These are phyloP conservation scores for Melangyna quadrimaculata DNA, from an alignment of 2,888 invertebrate species.

Conservation along the genomic window DNA sequence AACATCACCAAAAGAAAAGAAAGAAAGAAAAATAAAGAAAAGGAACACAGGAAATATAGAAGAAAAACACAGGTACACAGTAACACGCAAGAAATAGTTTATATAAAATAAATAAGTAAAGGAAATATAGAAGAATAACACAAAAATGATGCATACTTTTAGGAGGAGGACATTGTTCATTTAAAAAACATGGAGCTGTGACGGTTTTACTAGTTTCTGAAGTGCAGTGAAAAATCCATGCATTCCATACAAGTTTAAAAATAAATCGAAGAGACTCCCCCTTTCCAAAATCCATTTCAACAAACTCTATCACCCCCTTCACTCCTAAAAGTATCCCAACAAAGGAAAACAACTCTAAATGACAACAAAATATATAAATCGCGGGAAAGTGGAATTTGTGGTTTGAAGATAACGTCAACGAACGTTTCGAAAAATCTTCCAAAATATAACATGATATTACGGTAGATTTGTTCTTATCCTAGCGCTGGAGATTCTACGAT, in stretches of 20 bases:
- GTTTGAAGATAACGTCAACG: conserved; percentile 58
- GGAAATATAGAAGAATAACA: conserved; percentile 29
- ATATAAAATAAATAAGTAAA: conserved; percentile 26
- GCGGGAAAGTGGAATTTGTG: conserved; percentile 58
- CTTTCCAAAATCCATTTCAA: neutral
- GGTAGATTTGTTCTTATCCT: conserved; percentile 41
- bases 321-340: neutral
- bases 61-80: too few species aligned
- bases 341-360: conserved; percentile 8
- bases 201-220: neutral
- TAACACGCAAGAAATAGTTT: neutral
- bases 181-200: too few species aligned
- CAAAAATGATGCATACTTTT: conserved; percentile 56
- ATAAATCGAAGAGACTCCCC: neutral
- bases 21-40: conserved; percentile 38
- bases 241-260: conserved; percentile 56
- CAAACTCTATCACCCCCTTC: neutral
- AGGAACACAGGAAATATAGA: conserved; percentile 24
- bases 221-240: conserved; percentile 50
- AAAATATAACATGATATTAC: conserved; percentile 44
- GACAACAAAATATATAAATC: conserved; percentile 49
- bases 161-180: conserved; percentile 43
- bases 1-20: conserved; percentile 63
- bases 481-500: conserved; percentile 17
- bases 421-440: conserved; percentile 40